Conservation (phyloP, 2,113 vertebrate genomes). For the Ranitomeya variabilis region DNA sequence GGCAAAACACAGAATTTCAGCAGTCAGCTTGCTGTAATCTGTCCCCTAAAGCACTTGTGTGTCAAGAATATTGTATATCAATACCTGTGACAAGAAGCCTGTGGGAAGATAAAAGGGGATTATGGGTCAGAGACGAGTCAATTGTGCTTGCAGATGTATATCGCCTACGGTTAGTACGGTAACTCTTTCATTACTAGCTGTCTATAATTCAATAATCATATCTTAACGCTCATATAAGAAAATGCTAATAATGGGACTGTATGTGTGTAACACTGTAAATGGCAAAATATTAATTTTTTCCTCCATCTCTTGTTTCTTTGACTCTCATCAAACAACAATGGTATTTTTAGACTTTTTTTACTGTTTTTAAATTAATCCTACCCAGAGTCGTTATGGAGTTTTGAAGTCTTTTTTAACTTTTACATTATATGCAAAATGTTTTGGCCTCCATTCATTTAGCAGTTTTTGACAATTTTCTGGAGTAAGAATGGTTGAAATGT, state of each 20-base stretch:
- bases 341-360: too few relatives aligned
- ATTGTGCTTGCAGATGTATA: constrained; percentile 10
- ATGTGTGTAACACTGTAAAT: neutral
- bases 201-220: neutral
- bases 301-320: neutral
- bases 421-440: too few relatives aligned
- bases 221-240: neutral
- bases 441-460: too few relatives aligned
- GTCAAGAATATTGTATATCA: constrained; percentile 22
- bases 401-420: too few relatives aligned
- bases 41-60: neutral
- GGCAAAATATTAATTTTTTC: neutral
- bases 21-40: constrained; percentile 8
- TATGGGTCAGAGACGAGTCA: neutral
- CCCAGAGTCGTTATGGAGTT: too few relatives aligned
- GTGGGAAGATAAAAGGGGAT: neutral
- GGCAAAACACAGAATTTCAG: neutral
- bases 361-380: too few relatives aligned
- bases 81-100: neutral
- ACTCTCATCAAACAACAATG: neutral
- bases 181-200: neutral
- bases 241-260: neutral
- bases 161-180: neutral
- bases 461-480: too few relatives aligned
- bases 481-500: too few relatives aligned